Evolutionary conservation across 1,140 invertebrate genomes (phyloP).

Genomic region (Bombyx mandarina): DNA sequence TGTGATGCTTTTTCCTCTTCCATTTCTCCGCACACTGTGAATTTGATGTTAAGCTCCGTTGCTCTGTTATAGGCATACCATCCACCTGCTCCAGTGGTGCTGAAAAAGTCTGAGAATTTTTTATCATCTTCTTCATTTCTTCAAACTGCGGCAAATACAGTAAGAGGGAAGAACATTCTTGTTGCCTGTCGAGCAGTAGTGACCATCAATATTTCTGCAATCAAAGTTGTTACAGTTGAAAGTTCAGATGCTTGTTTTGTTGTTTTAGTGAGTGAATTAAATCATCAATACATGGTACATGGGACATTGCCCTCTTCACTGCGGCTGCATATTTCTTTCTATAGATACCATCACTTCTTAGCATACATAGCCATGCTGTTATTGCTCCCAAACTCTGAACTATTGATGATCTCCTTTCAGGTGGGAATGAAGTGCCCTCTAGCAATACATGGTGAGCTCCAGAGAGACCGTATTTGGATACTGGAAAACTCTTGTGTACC

Average conservation of each 20-base stretch:
- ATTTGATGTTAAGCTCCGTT: not conserved
- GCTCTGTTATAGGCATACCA: too few relatives aligned
- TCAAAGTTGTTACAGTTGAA: conserved; percentile 5
- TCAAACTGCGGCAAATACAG: not conserved
- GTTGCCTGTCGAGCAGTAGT: conserved; percentile 10
- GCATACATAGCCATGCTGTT: conserved; percentile 12
- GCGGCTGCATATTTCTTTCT: conserved; percentile 15
- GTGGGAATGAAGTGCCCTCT: conserved; percentile 8
- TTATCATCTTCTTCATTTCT: not conserved
- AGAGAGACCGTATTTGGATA: not conserved
- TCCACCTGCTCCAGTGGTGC: not conserved
- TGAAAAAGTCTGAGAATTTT: not conserved
- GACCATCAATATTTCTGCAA: conserved; percentile 9
- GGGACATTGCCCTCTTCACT: conserved; percentile 21
- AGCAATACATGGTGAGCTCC: not conserved
- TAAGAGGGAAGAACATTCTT: conserved; percentile 9
- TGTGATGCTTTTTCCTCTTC: not conserved
- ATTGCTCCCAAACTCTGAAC: conserved; percentile 15
- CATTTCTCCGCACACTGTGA: not conserved
- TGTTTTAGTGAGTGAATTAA: conserved; percentile 19
- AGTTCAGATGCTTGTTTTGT: conserved; percentile 14
- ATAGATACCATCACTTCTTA: conserved; percentile 15
- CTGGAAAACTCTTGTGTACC: not conserved
- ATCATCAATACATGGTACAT: conserved; percentile 21
- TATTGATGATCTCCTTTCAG: conserved; percentile 13